Conservation (phyloP, 2,113 vertebrate species). For the Semnopithecus entellus region DNA sequence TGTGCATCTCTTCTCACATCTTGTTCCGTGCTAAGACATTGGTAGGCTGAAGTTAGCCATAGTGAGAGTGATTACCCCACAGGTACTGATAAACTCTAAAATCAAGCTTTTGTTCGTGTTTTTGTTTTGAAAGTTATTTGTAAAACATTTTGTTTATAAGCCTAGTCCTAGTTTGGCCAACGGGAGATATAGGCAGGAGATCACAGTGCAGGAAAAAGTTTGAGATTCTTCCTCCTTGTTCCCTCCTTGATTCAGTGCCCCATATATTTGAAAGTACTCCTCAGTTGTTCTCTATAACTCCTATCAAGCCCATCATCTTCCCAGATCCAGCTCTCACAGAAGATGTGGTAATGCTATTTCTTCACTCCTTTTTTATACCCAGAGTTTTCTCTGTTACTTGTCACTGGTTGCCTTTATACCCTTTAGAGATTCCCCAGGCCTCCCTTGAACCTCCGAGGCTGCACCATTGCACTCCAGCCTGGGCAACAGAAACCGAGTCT, state of each 20-base stretch:
- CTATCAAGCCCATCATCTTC: background rate
- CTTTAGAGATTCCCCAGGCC: background rate
- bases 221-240: background rate
- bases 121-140: background rate
- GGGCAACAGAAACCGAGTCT: too few relatives aligned
- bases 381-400: background rate
- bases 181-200: background rate
- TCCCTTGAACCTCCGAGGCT: too few relatives aligned
- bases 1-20: background rate
- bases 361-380: background rate
- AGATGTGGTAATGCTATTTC: background rate
- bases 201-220: background rate
- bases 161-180: background rate
- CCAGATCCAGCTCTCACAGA: background rate
- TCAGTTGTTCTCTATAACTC: background rate
- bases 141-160: background rate
- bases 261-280: background rate
- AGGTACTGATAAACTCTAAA: background rate
- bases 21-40: background rate
- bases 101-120: background rate
- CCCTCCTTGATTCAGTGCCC: background rate
- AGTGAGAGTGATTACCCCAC: background rate
- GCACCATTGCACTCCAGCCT: too few relatives aligned
- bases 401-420: background rate
- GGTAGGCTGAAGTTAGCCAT: background rate